Evolutionary conservation across 2,888 invertebrate species (phyloP), one percentile per base, ranked within the genome.

Genomic region (Campoplex nolae): DNA sequence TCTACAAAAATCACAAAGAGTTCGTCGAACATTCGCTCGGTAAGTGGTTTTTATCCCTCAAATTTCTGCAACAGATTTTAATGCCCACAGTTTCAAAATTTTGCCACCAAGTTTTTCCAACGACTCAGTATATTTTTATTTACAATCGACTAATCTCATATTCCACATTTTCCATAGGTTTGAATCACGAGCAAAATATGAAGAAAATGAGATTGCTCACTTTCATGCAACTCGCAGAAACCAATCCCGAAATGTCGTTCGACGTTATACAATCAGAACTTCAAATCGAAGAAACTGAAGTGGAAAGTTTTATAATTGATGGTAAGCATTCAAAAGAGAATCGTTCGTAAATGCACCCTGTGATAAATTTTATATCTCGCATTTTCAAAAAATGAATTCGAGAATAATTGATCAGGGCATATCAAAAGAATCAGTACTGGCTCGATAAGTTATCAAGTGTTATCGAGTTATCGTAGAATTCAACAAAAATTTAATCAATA

Each of bases 161-260:
- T 16, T 32, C 28, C 16, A 32, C 3, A 1, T 16, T 74, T 62
- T 75, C 74, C 82, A 7, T 79, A 96, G 97, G 98, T 70, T 95
- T 99, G 74, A 98, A 98, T 92, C 99, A 99, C 93, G 98, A 99
- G 92, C 97, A 98, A 92, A 99, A 99, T 93, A 96, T 99, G 95
- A 98, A 98, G 93, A 99, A 99, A 95, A 99, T 99, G 98, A 96
- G 99, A 88, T 95, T 99, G 91, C 94, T 99, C 80, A 98, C 99
- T 0, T 98, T 99, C 93, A 99, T 99, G 98, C 99, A 99, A 94
- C 96, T 99, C 95, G 99, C 99, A 4, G 99, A 99, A 94, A 97
- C 96, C 80, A 97, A 97, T 93, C 97, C 98, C 38, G 99, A 99
- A 95, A 97, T 99, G 95, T 96, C 97, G n/a, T 99, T 99, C 94